These are phyloP conservation scores for Drosophila ezoana DNA, from an alignment of 2,888 invertebrate species.

Conservation along the genomic window DNA sequence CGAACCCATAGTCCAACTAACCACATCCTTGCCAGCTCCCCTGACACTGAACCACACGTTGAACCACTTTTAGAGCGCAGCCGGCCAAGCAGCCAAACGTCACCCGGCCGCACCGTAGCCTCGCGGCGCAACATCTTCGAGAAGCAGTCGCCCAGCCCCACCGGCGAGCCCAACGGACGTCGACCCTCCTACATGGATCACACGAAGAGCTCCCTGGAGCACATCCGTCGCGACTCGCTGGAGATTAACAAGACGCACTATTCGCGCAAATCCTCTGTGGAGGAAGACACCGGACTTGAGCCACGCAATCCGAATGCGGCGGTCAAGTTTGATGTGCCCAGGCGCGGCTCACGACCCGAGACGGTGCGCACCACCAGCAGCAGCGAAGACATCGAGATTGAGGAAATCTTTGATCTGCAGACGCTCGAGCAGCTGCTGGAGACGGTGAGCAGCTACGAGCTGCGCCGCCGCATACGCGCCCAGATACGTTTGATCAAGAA, in stretches of 20 bases:
- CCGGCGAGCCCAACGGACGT: constrained; percentile 48
- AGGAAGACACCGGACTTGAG: constrained; percentile 83
- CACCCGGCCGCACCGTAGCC: constrained; percentile 76
- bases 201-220: constrained; percentile 84
- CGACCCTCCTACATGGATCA: constrained; percentile 85
- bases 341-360: constrained; percentile 85
- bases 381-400: constrained; percentile 86
- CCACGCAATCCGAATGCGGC: constrained; percentile 85
- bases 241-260: constrained; percentile 82
- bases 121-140: constrained; percentile 83
- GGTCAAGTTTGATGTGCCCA: constrained; percentile 89
- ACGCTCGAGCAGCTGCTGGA: constrained; percentile 91
- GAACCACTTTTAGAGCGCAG: constrained; percentile 77
- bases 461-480: constrained; percentile 90
- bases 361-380: constrained; percentile 83
- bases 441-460: constrained; percentile 91
- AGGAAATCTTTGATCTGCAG: constrained; percentile 90
- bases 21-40: constrained; percentile 51
- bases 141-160: constrained; percentile 51
- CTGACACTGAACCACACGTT: constrained; percentile 68
- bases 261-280: constrained; percentile 80
- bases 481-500: constrained; percentile 91
- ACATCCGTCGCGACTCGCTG: constrained; percentile 83
- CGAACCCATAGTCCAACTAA: constrained; percentile 64
- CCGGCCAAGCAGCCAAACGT: constrained; percentile 27